Conservation (phyloP, 2,888 invertebrate species). For the Meandrusa payeni region DNA sequence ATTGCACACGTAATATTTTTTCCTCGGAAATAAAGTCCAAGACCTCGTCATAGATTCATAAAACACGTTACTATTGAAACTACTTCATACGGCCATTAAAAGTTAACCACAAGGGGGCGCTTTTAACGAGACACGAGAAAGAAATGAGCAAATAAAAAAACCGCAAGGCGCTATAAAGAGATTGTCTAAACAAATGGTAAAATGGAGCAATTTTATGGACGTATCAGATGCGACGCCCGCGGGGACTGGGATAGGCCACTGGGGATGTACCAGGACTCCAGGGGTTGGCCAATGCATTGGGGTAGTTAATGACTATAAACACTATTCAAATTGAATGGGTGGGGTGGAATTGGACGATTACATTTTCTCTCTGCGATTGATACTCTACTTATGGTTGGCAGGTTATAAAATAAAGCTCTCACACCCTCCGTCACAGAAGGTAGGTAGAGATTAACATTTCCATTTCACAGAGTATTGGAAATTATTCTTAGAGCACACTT, state of each 20-base stretch:
- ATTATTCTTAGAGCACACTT: too few relatives aligned
- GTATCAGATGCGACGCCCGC: slow-evolving; percentile 35
- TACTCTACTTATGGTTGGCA: too few relatives aligned
- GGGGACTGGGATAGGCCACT: slow-evolving; percentile 39
- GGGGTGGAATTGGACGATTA: too few relatives aligned
- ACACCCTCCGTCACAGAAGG: too few relatives aligned
- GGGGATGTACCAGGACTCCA: slow-evolving; percentile 32
- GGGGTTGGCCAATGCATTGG: slow-evolving; percentile 31
- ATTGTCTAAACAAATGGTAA: slow-evolving; percentile 49
- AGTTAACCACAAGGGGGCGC: slow-evolving; percentile 11
- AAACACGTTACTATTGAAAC: too few relatives aligned
- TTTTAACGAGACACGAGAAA: slow-evolving; percentile 6
- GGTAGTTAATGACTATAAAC: slow-evolving; percentile 69
- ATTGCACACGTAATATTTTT: too few relatives aligned
- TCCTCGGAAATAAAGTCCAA: too few relatives aligned
- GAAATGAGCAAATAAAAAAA: slow-evolving; percentile 31
- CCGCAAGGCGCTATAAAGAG: slow-evolving; percentile 38
- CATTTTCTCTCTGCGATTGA: too few relatives aligned
- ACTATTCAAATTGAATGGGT: slow-evolving; percentile 65
- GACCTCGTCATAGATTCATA: too few relatives aligned
- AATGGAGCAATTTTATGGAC: slow-evolving; percentile 41
- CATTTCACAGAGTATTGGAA: too few relatives aligned
- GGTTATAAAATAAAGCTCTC: too few relatives aligned
- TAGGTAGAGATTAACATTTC: too few relatives aligned
- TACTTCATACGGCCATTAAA: slow-evolving; percentile 14